Base-by-base conservation (phyloP, 2,113 vertebrate species). In the Rissa tridactyla region DNA sequence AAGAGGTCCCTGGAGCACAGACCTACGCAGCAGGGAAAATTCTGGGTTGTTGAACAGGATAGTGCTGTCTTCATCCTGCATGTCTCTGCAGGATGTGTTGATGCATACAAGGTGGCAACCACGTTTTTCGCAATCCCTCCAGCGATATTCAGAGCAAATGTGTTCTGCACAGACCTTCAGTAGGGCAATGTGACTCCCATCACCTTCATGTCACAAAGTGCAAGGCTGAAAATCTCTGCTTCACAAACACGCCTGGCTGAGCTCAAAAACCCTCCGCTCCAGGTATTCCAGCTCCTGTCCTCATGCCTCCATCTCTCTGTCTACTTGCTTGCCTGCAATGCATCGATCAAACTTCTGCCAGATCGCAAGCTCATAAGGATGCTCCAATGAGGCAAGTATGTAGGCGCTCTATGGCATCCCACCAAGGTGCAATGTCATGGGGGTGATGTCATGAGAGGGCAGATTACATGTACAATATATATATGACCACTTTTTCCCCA, bases 281-380 rank as follows among this genome's bases (percentile, higher is more conserved):
- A 54, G 36, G 47, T 26, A 4, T 49, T 44, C 11, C 52, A 49
- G 60, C 30, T 73, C 36, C 51, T 21, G 6, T 13, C 61, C 36
- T 62, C 34, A 44, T 0, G 0, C 34, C n/a, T 6, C 13, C 22
- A 16, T 10, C 47, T 9, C 4, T 61, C 51, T 42, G 1, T 30
- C 36, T 60, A 42, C 46, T 40, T 17, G 27, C 29, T 42, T 4
- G 1, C 12, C 54, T 70, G 62, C 46, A 66, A 2, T 1, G 4
- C 30, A 3, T 40, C 18, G 71, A 30, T 15, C 60, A 32, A 57
- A 20, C 15, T 34, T 49, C 72, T 58, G 47, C 18, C 68, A 68
- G 76, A 17, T n/a, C 2, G 1, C 0, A 0, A 58, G 52, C 51
- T 58, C 34, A 2, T 12, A 52, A 23, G 42, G 51, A 49, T 65